phyloP scores from a whole-genome alignment of 2,113 vertebrate genomes.

The Rattus norvegicus region DNA sequence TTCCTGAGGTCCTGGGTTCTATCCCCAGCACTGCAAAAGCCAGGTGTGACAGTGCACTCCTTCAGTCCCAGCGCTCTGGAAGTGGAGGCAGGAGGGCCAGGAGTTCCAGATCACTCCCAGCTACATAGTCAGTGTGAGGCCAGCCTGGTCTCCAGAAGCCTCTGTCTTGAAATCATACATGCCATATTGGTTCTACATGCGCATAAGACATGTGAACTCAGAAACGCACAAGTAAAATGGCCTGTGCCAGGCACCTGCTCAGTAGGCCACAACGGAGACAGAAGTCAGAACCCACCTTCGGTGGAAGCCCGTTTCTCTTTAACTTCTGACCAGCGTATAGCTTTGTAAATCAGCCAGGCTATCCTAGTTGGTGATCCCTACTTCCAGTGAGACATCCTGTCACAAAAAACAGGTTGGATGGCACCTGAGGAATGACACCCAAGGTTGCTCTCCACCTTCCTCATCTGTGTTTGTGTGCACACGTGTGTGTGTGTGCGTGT shows the following conservation, averaged over 20 bases:
- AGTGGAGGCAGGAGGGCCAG: neutral
- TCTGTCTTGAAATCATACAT: neutral
- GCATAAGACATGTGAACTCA: neutral
- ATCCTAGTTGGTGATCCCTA: neutral
- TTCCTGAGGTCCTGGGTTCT: neutral
- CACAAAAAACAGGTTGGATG: neutral
- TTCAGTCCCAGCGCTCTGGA: neutral
- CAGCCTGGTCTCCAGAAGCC: neutral
- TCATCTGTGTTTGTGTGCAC: neutral
- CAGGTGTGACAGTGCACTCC: neutral
- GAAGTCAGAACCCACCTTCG: neutral
- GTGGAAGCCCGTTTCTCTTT: neutral
- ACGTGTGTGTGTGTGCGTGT: neutral
- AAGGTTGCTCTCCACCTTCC: neutral
- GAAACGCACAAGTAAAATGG: neutral
- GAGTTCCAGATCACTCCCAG: neutral
- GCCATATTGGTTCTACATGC: neutral
- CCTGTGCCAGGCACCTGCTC: neutral
- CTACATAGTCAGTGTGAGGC: neutral
- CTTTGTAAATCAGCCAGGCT: neutral
- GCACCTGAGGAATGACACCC: neutral
- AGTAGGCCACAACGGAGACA: neutral
- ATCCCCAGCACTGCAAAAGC: neutral
- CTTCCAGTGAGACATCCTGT: neutral
- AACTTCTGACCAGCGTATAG: neutral